phyloP scores from a whole-genome alignment of 2,797 vertebrate genomes.

The Ammospiza maritima region DNA sequence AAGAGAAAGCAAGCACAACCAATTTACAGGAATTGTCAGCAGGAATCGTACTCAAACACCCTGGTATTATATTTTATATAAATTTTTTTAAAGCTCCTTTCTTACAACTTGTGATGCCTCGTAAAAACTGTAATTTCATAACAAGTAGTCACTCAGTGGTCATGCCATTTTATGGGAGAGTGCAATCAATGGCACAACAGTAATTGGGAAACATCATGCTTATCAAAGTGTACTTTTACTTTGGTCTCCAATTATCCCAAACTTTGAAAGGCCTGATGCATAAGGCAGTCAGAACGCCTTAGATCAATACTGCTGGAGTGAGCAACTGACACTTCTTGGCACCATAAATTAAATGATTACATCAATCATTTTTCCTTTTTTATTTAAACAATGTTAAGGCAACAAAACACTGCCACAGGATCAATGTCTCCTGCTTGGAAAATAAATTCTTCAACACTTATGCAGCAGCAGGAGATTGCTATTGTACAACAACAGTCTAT shows the following conservation, averaged over 20 bases:
- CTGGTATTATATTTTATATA: not conserved
- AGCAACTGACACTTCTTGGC: slow-evolving; percentile 35
- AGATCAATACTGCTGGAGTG: not conserved
- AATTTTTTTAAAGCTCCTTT: not conserved
- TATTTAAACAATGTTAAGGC: slow-evolving; percentile 54
- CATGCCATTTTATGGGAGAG: not conserved
- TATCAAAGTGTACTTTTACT: not conserved
- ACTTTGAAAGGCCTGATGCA: not conserved
- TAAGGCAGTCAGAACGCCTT: not conserved
- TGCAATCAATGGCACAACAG: not conserved
- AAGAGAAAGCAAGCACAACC: not conserved
- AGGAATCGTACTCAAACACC: not conserved
- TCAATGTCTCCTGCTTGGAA: slow-evolving; percentile 54
- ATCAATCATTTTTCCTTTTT: slow-evolving; percentile 44
- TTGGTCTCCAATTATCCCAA: not conserved
- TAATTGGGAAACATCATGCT: not conserved
- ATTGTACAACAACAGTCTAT: slow-evolving; percentile 28
- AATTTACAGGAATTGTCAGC: not conserved
- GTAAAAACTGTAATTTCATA: not conserved
- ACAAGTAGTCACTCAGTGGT: not conserved
- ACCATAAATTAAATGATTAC: slow-evolving; percentile 59
- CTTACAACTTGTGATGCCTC: not conserved
- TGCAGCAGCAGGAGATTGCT: slow-evolving; percentile 40
- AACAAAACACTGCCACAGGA: slow-evolving; percentile 8
- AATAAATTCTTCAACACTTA: slow-evolving; percentile 55